Evolutionary conservation across 2,888 invertebrate species (phyloP).

Genomic region (Euzophera pinguis): DNA sequence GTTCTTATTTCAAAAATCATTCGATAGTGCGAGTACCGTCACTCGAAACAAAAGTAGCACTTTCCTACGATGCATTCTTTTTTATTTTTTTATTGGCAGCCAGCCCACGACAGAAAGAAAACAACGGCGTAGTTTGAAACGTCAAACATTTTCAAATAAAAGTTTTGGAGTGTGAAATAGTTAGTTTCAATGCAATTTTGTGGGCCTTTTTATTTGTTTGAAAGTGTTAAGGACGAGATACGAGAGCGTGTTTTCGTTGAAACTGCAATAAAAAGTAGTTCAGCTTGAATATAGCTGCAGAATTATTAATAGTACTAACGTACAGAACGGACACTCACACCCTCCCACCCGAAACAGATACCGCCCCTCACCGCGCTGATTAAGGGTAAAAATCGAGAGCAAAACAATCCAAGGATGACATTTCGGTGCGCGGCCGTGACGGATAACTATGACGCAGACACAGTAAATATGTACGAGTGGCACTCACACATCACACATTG

Average conservation of each 20-base stretch:
- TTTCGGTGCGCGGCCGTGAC: no score
- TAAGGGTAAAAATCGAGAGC: no score
- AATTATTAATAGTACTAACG: no score
- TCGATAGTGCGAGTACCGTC: neutral
- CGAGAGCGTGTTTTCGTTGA: neutral
- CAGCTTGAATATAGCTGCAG: neutral
- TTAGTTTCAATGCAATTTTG: neutral
- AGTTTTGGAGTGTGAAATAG: slow-evolving; percentile 6
- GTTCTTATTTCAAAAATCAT: neutral
- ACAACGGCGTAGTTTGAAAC: neutral
- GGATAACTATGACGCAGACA: no score
- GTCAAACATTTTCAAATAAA: slow-evolving; percentile 11
- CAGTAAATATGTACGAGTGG: no score
- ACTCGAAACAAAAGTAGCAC: neutral
- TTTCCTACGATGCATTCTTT: neutral
- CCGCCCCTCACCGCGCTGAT: no score
- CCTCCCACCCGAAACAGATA: no score
- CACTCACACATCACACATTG: no score
- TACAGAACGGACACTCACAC: no score
- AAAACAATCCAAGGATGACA: no score
- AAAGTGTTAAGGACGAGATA: neutral
- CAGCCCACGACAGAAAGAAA: slow-evolving; percentile 5
- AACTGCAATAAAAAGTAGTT: neutral
- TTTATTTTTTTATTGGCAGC: neutral
- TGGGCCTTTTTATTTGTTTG: neutral